Conservation (phyloP, 37 sponge, comb jelly and placozoan genomes). For the Cliona cf. orientalis region DNA sequence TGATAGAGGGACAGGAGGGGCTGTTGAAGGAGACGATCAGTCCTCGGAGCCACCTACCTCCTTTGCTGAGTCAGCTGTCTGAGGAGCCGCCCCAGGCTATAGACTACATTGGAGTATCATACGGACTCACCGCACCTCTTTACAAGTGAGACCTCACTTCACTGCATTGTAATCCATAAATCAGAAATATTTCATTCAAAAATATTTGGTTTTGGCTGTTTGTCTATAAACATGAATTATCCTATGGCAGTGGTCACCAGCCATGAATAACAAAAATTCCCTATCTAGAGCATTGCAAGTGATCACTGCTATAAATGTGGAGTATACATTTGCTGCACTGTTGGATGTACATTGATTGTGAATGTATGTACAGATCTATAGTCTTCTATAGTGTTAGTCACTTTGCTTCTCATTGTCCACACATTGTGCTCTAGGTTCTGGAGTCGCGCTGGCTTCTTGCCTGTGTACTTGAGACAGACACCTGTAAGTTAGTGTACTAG, state of each 20-base stretch:
- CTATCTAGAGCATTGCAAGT: too few relatives aligned
- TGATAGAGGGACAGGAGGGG: not conserved
- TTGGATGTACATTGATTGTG: not conserved
- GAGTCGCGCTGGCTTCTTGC: conserved; percentile 72
- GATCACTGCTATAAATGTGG: not conserved
- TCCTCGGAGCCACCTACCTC: conserved; percentile 84
- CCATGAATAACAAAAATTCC: too few relatives aligned
- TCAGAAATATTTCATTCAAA: too few relatives aligned
- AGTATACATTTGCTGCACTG: not conserved
- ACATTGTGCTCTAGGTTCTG: conserved; percentile 78
- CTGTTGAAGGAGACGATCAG: conserved; percentile 72
- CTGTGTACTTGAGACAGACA: conserved; percentile 95
- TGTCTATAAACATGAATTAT: too few relatives aligned
- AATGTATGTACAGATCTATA: not conserved
- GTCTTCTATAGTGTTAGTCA: too few relatives aligned
- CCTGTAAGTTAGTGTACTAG: too few relatives aligned
- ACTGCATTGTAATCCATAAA: too few relatives aligned
- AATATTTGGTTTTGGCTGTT: too few relatives aligned
- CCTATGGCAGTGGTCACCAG: not conserved
- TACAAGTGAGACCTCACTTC: not conserved
- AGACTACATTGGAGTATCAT: conserved; percentile 90
- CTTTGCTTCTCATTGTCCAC: not conserved
- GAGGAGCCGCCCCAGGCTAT: conserved; percentile 81
- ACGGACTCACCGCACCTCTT: conserved; percentile 67
- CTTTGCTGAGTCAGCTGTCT: conserved; percentile 73